These are phyloP conservation scores for Hippoglossus hippoglossus DNA, from an alignment of 2,797 vertebrate genomes.

Conservation along the genomic window DNA sequence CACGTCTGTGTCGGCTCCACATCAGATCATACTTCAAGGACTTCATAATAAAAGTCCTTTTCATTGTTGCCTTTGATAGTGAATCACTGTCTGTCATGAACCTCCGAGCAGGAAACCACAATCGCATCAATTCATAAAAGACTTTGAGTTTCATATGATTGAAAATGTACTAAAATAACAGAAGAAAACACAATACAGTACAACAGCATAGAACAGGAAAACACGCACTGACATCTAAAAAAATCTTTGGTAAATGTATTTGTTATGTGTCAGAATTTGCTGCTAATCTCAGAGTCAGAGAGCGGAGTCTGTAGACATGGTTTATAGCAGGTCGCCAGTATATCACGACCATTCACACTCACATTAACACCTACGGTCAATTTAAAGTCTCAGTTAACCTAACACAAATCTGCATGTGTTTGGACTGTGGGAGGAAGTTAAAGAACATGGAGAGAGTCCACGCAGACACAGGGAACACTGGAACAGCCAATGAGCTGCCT, in stretches of 20 bases:
- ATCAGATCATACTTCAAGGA: conserved; percentile 25
- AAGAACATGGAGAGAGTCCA: too few relatives aligned
- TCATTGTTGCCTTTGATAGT: conserved; percentile 12
- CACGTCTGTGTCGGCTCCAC: conserved; percentile 24
- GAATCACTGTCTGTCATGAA: conserved; percentile 21
- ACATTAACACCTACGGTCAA: too few relatives aligned
- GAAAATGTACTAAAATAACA: background rate
- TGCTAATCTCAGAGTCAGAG: too few relatives aligned
- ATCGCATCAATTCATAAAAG: background rate
- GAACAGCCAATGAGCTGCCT: conserved; percentile 8
- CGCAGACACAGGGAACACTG: too few relatives aligned
- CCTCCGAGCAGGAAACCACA: conserved; percentile 10
- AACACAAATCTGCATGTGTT: too few relatives aligned
- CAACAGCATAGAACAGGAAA: background rate
- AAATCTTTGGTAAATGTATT: background rate
- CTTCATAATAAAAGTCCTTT: conserved; percentile 9
- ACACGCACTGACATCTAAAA: background rate
- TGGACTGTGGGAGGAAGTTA: too few relatives aligned
- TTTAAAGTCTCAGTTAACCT: too few relatives aligned
- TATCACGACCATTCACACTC: too few relatives aligned
- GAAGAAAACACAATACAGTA: background rate
- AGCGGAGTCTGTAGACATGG: too few relatives aligned
- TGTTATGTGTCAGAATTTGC: too few relatives aligned
- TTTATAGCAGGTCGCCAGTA: too few relatives aligned
- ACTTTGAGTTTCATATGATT: background rate